These are phyloP conservation scores for Rhagonycha fulva DNA, from an alignment of 2,888 invertebrate genomes.

Conservation along the genomic window DNA sequence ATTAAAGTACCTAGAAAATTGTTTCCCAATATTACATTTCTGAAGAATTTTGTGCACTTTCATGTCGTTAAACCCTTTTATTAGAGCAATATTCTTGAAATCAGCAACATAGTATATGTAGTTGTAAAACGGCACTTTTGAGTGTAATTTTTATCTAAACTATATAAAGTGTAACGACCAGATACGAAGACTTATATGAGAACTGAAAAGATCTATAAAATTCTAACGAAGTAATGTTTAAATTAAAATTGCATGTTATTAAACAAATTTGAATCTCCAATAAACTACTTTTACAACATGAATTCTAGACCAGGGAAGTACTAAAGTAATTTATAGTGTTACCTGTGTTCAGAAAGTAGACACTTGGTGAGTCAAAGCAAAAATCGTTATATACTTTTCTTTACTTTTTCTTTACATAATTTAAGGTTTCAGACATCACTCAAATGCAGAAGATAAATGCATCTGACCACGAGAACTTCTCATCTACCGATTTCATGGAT, in stretches of 20 bases:
- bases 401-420: too few relatives aligned
- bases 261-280: neutral
- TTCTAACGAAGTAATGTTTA: neutral
- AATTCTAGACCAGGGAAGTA: too few relatives aligned
- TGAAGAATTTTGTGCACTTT: neutral
- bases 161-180: neutral
- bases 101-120: neutral
- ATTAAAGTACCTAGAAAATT: neutral
- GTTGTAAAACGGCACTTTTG: neutral
- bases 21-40: neutral
- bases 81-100: neutral
- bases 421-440: too few relatives aligned
- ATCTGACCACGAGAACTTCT: too few relatives aligned
- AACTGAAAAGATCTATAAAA: too few relatives aligned
- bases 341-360: too few relatives aligned
- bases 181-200: neutral
- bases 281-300: too few relatives aligned
- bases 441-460: too few relatives aligned
- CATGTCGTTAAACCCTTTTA: neutral
- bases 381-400: too few relatives aligned
- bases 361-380: too few relatives aligned
- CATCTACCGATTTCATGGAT: too few relatives aligned
- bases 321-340: too few relatives aligned
- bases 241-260: neutral
- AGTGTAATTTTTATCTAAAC: neutral